These are phyloP conservation scores for Polydesmus complanatus DNA, from an alignment of 2,888 invertebrate species.

Conservation along the genomic window DNA sequence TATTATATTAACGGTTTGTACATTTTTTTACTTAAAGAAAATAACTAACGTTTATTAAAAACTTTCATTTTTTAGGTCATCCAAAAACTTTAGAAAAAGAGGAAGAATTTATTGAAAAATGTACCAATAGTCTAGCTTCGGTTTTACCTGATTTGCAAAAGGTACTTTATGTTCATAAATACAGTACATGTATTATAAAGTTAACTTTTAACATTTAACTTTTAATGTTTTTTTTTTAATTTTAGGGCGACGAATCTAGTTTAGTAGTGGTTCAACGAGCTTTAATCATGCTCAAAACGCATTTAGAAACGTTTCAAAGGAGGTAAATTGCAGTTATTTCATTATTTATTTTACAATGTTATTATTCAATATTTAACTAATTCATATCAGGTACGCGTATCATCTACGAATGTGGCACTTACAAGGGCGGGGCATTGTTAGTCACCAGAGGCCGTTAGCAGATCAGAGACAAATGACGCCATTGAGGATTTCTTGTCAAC, in stretches of 20 bases:
- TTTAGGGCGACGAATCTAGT: slow-evolving; percentile 52
- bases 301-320: slow-evolving; percentile 78
- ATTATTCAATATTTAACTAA: slow-evolving; percentile 14
- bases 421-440: slow-evolving; percentile 61
- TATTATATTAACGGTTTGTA: slow-evolving; percentile 65
- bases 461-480: slow-evolving; percentile 46
- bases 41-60: not conserved
- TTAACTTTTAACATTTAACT: not conserved
- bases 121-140: slow-evolving; percentile 79
- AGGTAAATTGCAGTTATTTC: slow-evolving; percentile 36
- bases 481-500: slow-evolving; percentile 68
- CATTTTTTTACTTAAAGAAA: not conserved
- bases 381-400: slow-evolving; percentile 55
- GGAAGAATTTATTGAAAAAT: slow-evolving; percentile 81
- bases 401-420: slow-evolving; percentile 78
- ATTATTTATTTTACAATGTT: slow-evolving; percentile 1
- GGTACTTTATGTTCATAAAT: slow-evolving; percentile 11
- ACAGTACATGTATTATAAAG: not conserved
- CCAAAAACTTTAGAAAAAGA: slow-evolving; percentile 70
- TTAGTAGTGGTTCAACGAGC: slow-evolving; percentile 82
- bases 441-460: slow-evolving; percentile 53
- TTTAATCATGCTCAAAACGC: slow-evolving; percentile 70
- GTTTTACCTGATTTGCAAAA: slow-evolving; percentile 41
- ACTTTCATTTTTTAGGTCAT: slow-evolving; percentile 19
- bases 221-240: not conserved